These are phyloP conservation scores for Phodopus roborovskii DNA, from an alignment of 2,113 vertebrate species.

Conservation along the genomic window DNA sequence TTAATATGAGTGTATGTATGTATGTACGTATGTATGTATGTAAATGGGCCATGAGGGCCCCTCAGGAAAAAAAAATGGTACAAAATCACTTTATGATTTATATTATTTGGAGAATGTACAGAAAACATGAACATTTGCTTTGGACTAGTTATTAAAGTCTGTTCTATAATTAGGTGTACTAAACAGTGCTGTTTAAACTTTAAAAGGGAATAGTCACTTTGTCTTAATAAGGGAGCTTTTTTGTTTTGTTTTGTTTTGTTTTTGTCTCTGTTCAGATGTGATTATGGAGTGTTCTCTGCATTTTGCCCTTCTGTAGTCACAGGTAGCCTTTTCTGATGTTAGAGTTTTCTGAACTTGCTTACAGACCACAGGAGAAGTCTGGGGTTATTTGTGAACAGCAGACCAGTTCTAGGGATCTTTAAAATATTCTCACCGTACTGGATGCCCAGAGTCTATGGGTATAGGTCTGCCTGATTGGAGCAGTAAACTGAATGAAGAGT, in stretches of 20 bases:
- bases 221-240: not conserved
- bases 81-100: not conserved
- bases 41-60: not conserved
- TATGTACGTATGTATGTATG: no score
- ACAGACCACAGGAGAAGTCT: not conserved
- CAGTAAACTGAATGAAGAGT: constrained; percentile 24
- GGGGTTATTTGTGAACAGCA: not conserved
- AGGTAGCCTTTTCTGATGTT: not conserved
- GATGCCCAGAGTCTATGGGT: not conserved
- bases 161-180: not conserved
- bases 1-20: not conserved
- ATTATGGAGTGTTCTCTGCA: not conserved
- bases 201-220: not conserved
- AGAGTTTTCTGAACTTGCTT: not conserved
- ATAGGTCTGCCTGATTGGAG: not conserved
- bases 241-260: not conserved
- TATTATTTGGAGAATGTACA: not conserved
- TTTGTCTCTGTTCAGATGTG: not conserved
- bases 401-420: not conserved
- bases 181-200: not conserved
- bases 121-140: not conserved
- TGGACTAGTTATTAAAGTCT: not conserved
- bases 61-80: not conserved
- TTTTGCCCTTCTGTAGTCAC: not conserved
- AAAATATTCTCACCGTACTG: not conserved